Base-by-base conservation (phyloP, 2,113 vertebrate species). In the Lycocorax pyrrhopterus region DNA sequence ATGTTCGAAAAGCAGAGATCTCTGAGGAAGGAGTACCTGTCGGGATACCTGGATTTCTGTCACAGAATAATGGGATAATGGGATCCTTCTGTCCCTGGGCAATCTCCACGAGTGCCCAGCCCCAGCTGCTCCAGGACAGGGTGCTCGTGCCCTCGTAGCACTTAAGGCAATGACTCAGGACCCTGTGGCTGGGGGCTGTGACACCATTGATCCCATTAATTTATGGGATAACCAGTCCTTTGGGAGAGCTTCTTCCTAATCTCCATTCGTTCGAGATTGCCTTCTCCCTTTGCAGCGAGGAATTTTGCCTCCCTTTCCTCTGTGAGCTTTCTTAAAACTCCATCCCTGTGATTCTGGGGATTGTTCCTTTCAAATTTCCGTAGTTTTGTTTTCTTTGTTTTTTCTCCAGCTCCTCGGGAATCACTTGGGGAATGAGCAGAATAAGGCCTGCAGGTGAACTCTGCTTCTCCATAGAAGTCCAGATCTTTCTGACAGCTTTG, bases 181-280 rank as follows among this genome's bases (percentile, higher is more conserved):
- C 84, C 82, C 79, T 8, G 71, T 12, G 87, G 4, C 87, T 25
- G 60, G 35, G 92, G 58, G 56, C 88, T 85, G 71, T 1, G 26
- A 84, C 89, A 84, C 52, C 51, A 56, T 3, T 44, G 69, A 60
- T 87, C 15, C 82, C 43, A 19, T 60, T 76, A 74, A 94, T 93
- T 91, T 84, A 75, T 78, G 60, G 86, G 52, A 87, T 81, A 84
- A 78, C 64, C 74, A 10, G 3, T 60, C 94, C 89, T 81, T 47
- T 32, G 93, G 91, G 93, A 92, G 64, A 64, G 86, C 15, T 69
- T 67, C 76, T 67, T 72, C 89, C 86, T 92, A 55, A 90, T 96
- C 77, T 89, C 93, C 46, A 46, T 93, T 91, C 69, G 58, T 37
- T 37, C 13, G 19, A 85, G n/a, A 39, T 47, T 66, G 86, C 41